Conservation (phyloP, 2,113 vertebrate species). For the Gambusia affinis region DNA sequence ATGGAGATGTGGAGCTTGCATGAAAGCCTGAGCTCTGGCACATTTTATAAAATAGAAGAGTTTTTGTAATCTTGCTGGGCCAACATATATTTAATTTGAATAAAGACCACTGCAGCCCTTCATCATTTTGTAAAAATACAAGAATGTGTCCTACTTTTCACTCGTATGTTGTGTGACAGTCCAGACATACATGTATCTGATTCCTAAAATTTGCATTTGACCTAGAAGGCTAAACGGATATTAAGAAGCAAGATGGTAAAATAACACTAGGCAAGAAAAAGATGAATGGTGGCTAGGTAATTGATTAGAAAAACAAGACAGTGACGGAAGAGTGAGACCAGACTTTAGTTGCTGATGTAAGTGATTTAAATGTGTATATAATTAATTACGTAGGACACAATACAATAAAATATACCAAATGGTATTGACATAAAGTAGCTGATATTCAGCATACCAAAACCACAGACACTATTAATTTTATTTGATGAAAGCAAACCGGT, state of each 20-base stretch:
- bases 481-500: background rate
- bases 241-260: background rate
- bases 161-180: too few species aligned
- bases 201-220: too few species aligned
- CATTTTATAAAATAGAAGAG: slow-evolving; percentile 18
- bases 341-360: slow-evolving; percentile 39
- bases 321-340: slow-evolving; percentile 27
- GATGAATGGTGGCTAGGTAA: background rate
- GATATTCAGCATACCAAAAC: slow-evolving; percentile 9
- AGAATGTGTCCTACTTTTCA: background rate
- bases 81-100: slow-evolving; percentile 31
- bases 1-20: slow-evolving; percentile 67
- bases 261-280: slow-evolving; percentile 1
- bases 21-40: slow-evolving; percentile 8
- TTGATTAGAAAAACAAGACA: slow-evolving; percentile 14
- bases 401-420: too few species aligned
- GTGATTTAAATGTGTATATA: slow-evolving; percentile 43
- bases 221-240: background rate
- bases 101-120: background rate
- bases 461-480: slow-evolving; percentile 3
- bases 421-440: background rate
- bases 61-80: slow-evolving; percentile 30
- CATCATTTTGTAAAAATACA: background rate
- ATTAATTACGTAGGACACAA: slow-evolving; percentile 18
- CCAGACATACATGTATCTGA: background rate